Conservation (phyloP, 2,113 vertebrate species). For the Passer montanus region DNA sequence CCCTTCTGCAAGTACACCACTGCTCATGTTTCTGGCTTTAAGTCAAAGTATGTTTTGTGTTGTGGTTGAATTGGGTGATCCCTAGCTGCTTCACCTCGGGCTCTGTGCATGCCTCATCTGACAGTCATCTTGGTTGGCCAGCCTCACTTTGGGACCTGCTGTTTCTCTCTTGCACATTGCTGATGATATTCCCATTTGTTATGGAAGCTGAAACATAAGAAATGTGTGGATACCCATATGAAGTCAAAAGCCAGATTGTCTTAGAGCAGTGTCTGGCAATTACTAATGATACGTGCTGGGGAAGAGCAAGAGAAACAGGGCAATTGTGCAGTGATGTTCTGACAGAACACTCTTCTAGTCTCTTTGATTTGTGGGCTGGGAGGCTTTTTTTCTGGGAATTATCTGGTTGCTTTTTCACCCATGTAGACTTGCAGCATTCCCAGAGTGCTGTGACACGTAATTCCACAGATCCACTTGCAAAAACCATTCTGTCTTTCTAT, state of each 20-base stretch:
- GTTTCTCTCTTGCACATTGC: fast-evolving
- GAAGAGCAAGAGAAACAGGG: background rate
- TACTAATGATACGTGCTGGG: fast-evolving
- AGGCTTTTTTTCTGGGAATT: background rate
- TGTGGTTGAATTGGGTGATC: background rate
- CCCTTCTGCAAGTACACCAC: background rate
- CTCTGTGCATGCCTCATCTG: background rate
- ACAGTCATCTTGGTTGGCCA: background rate
- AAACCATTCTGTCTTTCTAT: background rate
- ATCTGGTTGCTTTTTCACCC: background rate
- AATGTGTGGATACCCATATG: fast-evolving
- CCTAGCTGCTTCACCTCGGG: background rate
- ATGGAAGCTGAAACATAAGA: background rate
- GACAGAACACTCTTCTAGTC: background rate
- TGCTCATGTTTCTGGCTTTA: background rate
- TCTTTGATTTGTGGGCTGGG: background rate
- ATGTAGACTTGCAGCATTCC: background rate
- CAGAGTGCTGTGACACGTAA: background rate
- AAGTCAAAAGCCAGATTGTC: background rate
- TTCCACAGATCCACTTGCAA: background rate
- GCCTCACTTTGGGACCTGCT: fast-evolving
- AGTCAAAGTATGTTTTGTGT: background rate
- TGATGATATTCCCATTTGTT: background rate
- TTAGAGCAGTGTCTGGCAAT: background rate
- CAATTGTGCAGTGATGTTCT: background rate